Evolutionary conservation across 2,113 vertebrate species (phyloP), one percentile per base, ranked within the genome.

Genomic region (Salvelinus namaycush): DNA sequence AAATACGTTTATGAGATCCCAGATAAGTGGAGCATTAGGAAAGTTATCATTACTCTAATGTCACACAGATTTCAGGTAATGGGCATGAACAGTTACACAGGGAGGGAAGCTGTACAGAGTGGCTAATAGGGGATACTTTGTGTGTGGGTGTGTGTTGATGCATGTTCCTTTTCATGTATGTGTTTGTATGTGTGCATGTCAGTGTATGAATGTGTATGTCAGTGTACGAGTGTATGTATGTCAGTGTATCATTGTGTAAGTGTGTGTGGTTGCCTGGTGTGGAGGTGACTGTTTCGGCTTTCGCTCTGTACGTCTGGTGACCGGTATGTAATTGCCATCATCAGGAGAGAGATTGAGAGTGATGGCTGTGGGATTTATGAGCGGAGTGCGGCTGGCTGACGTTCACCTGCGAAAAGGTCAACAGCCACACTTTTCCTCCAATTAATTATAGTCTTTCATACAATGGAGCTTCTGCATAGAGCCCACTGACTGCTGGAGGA

Each of bases 371-470:
- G 88, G 93, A 93, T 94, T 93, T 94, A 89, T 62, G 77, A 84
- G 87, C 67, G 39, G 9, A 84, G 77, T 13, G 88, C 89, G 76
- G 86, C 82, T 78, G 59, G 44, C 74, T 84, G 89, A 89, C 88
- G 90, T 92, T 94, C 92, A 91, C 91, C 91, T 88, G 84, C 64
- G 78, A 91, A 94, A 94, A 94, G 94, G 94, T 94, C 93, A 94
- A 93, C 91, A 92, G 73, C 86, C 72, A 73, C 48, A 90, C 89
- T 90, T 93, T 87, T 2, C 34, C 88, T 91, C 74, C 59, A 80
- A 89, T 93, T 94, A 93, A 93, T 93, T 94, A 89, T 78, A 91
- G 89, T 88, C 89, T 90, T 88, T 86, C 87, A 77, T 79, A 80
- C 83, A 81, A 77, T 60, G 57, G 79, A 86, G 48, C 77, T 73